phyloP scores from a whole-genome alignment of 2,888 invertebrate genomes.

The Platycheirus rosarum region DNA sequence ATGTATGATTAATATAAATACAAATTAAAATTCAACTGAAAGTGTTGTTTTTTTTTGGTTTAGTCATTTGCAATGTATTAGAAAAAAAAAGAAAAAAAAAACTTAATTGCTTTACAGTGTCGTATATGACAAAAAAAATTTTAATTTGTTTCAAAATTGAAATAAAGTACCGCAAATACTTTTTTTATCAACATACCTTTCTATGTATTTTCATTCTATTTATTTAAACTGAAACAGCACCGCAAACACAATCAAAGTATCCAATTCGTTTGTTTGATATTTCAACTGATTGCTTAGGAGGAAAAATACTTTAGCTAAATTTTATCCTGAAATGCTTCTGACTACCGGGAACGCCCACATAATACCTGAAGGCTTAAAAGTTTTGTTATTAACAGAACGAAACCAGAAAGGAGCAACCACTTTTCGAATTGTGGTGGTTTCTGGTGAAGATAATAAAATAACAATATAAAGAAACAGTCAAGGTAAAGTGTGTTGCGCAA shows the following conservation, averaged over 20 bases:
- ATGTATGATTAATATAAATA: no score
- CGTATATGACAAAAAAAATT: background rate
- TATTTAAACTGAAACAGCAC: conserved; percentile 2
- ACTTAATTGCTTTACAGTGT: conserved; percentile 18
- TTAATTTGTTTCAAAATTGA: background rate
- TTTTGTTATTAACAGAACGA: conserved; percentile 23
- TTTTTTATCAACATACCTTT: background rate
- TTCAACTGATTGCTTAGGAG: background rate
- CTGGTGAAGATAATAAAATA: conserved; percentile 21
- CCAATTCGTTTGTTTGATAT: conserved; percentile 13
- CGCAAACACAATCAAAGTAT: background rate
- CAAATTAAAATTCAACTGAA: conserved; percentile 1
- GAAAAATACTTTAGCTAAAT: conserved; percentile 3
- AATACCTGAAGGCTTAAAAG: conserved; percentile 3
- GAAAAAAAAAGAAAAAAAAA: conserved; percentile 1
- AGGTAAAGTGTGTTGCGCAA: conserved; percentile 18
- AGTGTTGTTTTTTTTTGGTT: background rate
- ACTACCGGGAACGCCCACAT: background rate
- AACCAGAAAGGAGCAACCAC: conserved; percentile 7
- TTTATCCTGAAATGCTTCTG: background rate
- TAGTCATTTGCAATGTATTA: background rate
- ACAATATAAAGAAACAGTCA: no score
- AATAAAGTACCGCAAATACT: background rate
- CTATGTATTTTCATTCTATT: background rate
- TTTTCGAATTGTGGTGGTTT: conserved; percentile 10